A percentile compares a stretch with the other conserved stretches of the same genome.
Evolutionary conservation across 2,888 invertebrate species (phyloP).

Genomic region (Physocephala rufipes): DNA sequence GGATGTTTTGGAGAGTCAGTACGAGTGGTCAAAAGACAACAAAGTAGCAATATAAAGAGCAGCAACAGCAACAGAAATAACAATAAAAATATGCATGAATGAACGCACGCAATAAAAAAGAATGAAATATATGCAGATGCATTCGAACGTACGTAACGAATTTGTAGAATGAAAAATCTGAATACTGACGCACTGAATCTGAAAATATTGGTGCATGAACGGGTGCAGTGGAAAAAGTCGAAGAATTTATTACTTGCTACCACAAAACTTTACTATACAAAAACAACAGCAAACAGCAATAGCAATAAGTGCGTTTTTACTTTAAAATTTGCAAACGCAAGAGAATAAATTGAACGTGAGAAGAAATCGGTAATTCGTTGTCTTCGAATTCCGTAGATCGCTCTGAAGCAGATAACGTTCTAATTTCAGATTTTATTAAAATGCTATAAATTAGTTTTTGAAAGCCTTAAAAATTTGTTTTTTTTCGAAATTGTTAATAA

Average conservation of each 20-base stretch:
- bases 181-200: not conserved
- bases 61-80: not conserved
- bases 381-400: too few relatives aligned
- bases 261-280: not conserved
- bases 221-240: not conserved
- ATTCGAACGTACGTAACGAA: not conserved
- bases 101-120: slow-evolving; percentile 41
- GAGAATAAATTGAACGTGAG: not conserved
- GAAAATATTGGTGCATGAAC: too few relatives aligned
- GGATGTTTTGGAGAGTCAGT: too few relatives aligned
- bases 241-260: not conserved
- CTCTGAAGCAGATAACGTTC: too few relatives aligned
- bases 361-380: too few relatives aligned
- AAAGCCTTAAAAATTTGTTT: too few relatives aligned
- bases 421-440: too few relatives aligned
- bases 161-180: slow-evolving; percentile 24
- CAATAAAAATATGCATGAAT: not conserved
- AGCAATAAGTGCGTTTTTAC: slow-evolving; percentile 3
- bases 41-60: slow-evolving; percentile 1
- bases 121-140: slow-evolving; percentile 10
- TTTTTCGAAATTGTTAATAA: too few relatives aligned
- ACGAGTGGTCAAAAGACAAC: too few relatives aligned
- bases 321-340: not conserved
- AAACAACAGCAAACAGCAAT: slow-evolving; percentile 12
- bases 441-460: too few relatives aligned